Conservation (phyloP, 2,113 vertebrate genomes). For the Scalopus aquaticus region DNA sequence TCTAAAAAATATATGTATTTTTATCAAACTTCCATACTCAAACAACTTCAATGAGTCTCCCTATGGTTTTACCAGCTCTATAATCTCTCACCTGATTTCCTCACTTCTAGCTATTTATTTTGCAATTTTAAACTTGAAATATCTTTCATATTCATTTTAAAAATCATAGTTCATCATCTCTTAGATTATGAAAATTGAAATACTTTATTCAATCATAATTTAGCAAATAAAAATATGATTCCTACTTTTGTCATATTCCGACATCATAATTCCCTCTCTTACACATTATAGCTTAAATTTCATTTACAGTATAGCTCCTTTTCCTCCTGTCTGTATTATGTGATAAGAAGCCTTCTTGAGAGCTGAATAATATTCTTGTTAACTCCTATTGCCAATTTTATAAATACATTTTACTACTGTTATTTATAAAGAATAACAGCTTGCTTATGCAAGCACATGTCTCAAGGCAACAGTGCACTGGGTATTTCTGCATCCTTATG, state of each 20-base stretch:
- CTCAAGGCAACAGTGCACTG: neutral
- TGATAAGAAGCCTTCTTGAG: neutral
- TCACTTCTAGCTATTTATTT: neutral
- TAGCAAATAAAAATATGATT: conserved; percentile 5
- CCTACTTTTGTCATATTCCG: neutral
- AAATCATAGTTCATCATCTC: neutral
- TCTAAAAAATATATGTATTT: neutral
- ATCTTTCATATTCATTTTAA: neutral
- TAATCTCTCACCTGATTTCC: neutral
- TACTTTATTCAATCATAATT: neutral
- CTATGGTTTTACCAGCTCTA: no score
- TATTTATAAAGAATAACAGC: neutral
- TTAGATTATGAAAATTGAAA: neutral
- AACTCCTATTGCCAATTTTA: neutral
- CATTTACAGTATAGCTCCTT: neutral
- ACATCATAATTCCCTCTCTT: neutral
- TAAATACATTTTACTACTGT: neutral
- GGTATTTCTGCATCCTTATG: neutral
- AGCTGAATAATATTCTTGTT: neutral
- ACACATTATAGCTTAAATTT: neutral
- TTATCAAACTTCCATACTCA: neutral
- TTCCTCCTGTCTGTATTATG: neutral
- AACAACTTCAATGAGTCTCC: no score
- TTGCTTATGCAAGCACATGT: neutral
- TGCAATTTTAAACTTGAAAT: neutral